These are phyloP conservation scores for Eurystomus glaucurus DNA, from an alignment of 2,797 vertebrate species.

Conservation along the genomic window DNA sequence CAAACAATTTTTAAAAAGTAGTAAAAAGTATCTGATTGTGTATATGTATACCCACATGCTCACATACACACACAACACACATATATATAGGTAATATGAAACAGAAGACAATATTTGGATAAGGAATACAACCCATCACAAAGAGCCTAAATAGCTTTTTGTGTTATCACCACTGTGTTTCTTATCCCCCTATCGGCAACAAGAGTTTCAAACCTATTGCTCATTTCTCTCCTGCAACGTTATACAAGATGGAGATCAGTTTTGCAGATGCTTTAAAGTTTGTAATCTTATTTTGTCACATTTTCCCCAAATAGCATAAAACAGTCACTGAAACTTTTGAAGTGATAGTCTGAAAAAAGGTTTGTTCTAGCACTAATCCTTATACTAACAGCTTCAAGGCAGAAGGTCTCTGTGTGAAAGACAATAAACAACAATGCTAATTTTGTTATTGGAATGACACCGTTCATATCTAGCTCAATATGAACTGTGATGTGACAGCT, in stretches of 20 bases:
- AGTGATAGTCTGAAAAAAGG: neutral
- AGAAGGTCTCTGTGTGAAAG: neutral
- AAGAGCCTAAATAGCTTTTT: neutral
- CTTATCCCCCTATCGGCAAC: neutral
- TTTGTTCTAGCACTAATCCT: constrained; percentile 5
- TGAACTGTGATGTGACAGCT: neutral
- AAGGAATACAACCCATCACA: neutral
- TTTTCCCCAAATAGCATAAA: constrained; percentile 10
- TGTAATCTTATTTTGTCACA: neutral
- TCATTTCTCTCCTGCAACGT: neutral
- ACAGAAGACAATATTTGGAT: neutral
- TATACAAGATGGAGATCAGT: neutral
- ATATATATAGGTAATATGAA: neutral
- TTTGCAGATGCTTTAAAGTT: neutral
- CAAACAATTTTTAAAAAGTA: too few relatives aligned
- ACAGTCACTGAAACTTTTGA: constrained; percentile 1
- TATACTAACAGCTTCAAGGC: constrained; percentile 6
- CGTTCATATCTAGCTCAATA: neutral
- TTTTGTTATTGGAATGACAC: neutral
- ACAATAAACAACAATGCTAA: neutral
- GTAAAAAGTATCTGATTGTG: neutral
- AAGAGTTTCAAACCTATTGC: neutral
- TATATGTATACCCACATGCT: neutral
- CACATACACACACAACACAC: neutral
- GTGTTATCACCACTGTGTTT: neutral